Evolutionary conservation across 2,888 invertebrate species (phyloP).

Genomic region (Laothoe populi): DNA sequence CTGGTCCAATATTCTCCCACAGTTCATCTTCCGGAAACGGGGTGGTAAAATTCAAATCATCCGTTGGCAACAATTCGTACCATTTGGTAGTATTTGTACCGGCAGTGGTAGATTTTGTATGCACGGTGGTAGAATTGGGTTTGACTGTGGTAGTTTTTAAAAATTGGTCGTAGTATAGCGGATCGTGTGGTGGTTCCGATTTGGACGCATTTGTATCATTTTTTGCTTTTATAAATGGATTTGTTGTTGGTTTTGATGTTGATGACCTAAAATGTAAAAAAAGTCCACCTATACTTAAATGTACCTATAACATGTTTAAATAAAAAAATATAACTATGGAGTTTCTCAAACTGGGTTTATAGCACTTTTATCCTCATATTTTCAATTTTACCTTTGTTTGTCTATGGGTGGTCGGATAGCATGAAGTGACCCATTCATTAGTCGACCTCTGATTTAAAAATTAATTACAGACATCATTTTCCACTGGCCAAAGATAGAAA

Average conservation of each 20-base stretch:
- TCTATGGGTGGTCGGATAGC: no score
- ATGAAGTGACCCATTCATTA: no score
- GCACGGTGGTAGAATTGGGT: conserved; percentile 50
- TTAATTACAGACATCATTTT: no score
- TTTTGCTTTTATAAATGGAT: conserved; percentile 46
- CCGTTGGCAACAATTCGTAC: conserved; percentile 70
- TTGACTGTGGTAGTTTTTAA: conserved; percentile 66
- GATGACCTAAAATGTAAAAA: conserved; percentile 59
- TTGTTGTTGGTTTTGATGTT: conserved; percentile 46
- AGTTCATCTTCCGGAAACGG: conserved; percentile 66
- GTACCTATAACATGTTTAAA: no score
- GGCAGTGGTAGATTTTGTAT: conserved; percentile 49
- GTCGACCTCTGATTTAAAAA: no score
- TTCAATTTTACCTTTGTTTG: no score
- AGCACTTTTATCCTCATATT: no score
- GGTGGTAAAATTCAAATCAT: conserved; percentile 60
- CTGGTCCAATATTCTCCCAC: conserved; percentile 71
- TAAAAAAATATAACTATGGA: no score
- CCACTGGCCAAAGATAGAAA: no score
- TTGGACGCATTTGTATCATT: conserved; percentile 50
- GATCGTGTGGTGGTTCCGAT: conserved; percentile 62
- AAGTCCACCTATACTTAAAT: no score
- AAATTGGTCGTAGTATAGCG: conserved; percentile 77
- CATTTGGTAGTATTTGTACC: conserved; percentile 66
- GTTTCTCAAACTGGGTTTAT: no score